Percentiles rank a stretch among this genome's conserved stretches.
Evolutionary conservation across 1,140 invertebrate genomes (phyloP).

Genomic region (Uloborus diversus): DNA sequence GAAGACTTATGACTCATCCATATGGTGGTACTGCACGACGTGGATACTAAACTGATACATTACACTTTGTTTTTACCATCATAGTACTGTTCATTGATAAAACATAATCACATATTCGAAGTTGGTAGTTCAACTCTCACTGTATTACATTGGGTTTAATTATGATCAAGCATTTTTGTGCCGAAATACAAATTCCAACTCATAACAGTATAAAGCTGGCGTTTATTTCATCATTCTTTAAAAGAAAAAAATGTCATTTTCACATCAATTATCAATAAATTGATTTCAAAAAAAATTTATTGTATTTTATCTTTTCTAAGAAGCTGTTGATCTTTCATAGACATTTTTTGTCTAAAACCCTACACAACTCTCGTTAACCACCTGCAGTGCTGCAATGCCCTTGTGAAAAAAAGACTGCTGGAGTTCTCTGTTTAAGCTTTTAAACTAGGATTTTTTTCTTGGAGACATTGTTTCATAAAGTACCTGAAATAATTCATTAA

Average conservation of each 20-base stretch:
- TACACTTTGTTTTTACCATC: constrained; percentile 52
- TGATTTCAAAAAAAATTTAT: constrained; percentile 8
- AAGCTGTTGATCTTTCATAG: too few species aligned
- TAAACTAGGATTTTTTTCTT: too few species aligned
- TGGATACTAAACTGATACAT: constrained; percentile 25
- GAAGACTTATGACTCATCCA: constrained; percentile 6
- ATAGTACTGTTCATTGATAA: constrained; percentile 43
- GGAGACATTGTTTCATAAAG: too few species aligned
- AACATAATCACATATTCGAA: constrained; percentile 11
- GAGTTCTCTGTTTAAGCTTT: too few species aligned
- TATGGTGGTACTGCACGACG: constrained; percentile 33
- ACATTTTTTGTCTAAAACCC: too few species aligned
- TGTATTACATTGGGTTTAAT: constrained; percentile 20
- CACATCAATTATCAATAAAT: constrained; percentile 48
- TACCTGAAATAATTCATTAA: too few species aligned
- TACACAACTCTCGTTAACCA: too few species aligned
- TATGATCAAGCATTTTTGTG: constrained; percentile 45
- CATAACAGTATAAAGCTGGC: constrained; percentile 22
- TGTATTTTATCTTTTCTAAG: too few species aligned
- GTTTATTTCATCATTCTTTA: constrained; percentile 40
- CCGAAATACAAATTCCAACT: not conserved
- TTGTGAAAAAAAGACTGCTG: too few species aligned
- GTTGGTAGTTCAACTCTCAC: constrained; percentile 35
- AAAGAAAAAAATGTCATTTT: constrained; percentile 22
- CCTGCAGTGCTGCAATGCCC: too few species aligned